phyloP scores from a whole-genome alignment of 2,888 invertebrate species.

The Chrysolina haemoptera region DNA sequence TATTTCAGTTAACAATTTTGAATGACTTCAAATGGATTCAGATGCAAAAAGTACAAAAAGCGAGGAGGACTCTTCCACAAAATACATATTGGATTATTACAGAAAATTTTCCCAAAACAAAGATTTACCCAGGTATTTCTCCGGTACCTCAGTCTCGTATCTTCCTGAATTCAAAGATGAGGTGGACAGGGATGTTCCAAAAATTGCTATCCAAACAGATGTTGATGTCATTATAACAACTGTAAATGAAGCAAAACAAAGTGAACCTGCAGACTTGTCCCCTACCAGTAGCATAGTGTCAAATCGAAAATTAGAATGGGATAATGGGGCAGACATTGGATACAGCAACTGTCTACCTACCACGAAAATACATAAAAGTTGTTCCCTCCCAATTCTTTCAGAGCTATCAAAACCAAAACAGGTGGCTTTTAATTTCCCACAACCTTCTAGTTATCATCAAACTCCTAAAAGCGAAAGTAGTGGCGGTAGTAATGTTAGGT shows the following conservation, averaged over 20 bases:
- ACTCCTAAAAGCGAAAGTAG: constrained; percentile 6
- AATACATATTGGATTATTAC: constrained; percentile 76
- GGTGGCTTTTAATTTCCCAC: constrained; percentile 6
- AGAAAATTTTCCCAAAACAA: constrained; percentile 78
- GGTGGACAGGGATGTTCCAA: constrained; percentile 39
- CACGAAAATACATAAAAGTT: constrained; percentile 61
- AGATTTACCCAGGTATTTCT: constrained; percentile 80
- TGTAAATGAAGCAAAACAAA: constrained; percentile 29
- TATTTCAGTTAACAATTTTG: background rate
- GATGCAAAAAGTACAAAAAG: constrained; percentile 43
- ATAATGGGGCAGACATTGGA: constrained; percentile 89
- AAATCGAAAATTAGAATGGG: constrained; percentile 87
- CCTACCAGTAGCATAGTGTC: constrained; percentile 84
- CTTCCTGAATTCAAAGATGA: constrained; percentile 52
- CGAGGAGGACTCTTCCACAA: constrained; percentile 56
- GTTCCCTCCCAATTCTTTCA: constrained; percentile 61
- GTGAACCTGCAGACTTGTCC: constrained; percentile 67
- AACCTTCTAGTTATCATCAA: background rate
- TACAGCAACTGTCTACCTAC: constrained; percentile 72
- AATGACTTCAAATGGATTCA: constrained; percentile 40
- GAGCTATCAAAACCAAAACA: constrained; percentile 31
- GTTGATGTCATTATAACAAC: constrained; percentile 37
- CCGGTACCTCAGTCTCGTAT: constrained; percentile 61
- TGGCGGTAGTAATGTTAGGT: constrained; percentile 35
- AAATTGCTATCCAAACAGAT: constrained; percentile 34